Conservation (phyloP, 2,797 vertebrate genomes). For the Pristis pectinata region DNA sequence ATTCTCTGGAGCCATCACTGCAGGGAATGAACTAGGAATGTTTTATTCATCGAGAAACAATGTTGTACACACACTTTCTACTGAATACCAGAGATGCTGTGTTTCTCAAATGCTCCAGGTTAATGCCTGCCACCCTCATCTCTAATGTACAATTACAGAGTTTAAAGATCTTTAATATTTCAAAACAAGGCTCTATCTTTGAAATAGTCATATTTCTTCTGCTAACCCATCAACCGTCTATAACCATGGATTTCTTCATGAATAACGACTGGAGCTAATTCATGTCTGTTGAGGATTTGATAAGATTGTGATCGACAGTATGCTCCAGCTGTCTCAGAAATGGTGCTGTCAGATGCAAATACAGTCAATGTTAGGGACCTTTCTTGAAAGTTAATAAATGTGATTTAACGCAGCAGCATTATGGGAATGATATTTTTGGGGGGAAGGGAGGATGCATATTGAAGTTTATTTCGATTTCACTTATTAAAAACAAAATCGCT, state of each 20-base stretch:
- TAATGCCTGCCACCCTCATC: background rate
- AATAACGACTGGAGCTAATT: background rate
- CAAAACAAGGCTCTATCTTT: constrained; percentile 25
- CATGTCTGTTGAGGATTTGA: constrained; percentile 9
- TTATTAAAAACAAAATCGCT: background rate
- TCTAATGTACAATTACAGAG: constrained; percentile 21
- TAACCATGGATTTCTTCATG: background rate
- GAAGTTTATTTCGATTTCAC: background rate
- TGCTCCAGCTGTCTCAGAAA: background rate
- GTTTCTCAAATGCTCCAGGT: background rate
- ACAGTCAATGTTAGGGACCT: background rate
- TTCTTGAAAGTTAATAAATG: constrained; percentile 9
- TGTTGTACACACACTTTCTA: background rate
- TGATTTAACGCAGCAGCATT: background rate
- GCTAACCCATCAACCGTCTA: background rate
- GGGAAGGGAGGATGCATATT: background rate
- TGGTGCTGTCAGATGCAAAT: background rate
- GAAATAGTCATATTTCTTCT: background rate
- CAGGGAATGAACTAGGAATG: constrained; percentile 19
- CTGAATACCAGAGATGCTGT: background rate
- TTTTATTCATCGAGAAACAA: constrained; percentile 23
- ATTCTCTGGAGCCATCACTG: constrained; percentile 15
- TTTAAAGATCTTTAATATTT: constrained; percentile 9
- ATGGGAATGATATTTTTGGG: background rate
- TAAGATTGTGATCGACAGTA: constrained; percentile 16